A percentile compares a stretch with the other conserved stretches of the same genome.
phyloP scores from a whole-genome alignment of 2,797 vertebrate species.

The Garrulus glandarius region DNA sequence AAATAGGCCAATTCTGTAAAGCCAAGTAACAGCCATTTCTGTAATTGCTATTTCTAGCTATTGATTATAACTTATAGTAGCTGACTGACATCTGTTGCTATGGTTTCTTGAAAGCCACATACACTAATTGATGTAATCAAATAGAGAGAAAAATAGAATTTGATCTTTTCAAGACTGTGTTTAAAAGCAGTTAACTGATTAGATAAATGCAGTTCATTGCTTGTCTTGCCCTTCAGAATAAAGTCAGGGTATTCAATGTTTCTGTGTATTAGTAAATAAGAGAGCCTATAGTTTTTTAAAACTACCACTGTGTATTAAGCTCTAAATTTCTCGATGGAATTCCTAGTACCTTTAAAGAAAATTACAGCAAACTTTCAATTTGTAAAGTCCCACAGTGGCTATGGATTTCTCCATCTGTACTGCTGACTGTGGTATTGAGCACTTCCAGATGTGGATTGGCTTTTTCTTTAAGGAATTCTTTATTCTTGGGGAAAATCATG shows the following conservation, averaged over 20 bases:
- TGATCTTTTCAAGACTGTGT: constrained; percentile 16
- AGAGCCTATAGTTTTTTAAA: neutral
- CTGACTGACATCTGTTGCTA: constrained; percentile 54
- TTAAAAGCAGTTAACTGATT: constrained; percentile 42
- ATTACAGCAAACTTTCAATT: neutral
- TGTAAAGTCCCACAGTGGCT: constrained; percentile 2
- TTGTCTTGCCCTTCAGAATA: neutral
- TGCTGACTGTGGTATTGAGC: neutral
- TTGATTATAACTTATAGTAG: constrained; percentile 50
- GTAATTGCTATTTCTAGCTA: constrained; percentile 58
- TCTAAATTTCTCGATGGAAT: neutral
- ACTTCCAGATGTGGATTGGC: constrained; percentile 26
- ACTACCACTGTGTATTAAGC: neutral
- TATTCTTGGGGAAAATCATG: neutral
- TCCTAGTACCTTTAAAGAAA: neutral
- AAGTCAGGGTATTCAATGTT: neutral
- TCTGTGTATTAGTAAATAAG: neutral
- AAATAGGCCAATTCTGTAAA: constrained; percentile 42
- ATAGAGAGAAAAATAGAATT: constrained; percentile 36
- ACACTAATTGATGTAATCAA: constrained; percentile 41
- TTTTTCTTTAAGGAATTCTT: constrained; percentile 35
- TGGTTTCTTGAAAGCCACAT: constrained; percentile 54
- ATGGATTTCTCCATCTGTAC: neutral
- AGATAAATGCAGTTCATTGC: constrained; percentile 24
- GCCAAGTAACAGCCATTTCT: constrained; percentile 17